Evolutionary conservation across 2,888 invertebrate species (phyloP).

Genomic region (Patella ulyssiponensis): DNA sequence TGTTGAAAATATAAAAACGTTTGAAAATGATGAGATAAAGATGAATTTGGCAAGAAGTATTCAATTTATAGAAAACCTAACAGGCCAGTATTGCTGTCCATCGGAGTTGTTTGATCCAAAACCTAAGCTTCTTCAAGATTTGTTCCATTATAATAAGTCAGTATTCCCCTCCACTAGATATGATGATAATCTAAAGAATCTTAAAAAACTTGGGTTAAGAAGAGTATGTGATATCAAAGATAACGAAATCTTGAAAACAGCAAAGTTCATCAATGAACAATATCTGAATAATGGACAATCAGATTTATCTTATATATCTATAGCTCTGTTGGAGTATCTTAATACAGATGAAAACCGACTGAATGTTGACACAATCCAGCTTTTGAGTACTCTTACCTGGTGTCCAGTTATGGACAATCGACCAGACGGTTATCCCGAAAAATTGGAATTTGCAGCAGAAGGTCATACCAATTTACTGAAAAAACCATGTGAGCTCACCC

Average conservation of each 20-base stretch:
- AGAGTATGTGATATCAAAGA: slow-evolving; percentile 41
- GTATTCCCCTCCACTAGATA: slow-evolving; percentile 46
- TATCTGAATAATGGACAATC: neutral
- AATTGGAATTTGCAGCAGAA: slow-evolving; percentile 28
- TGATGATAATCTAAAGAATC: slow-evolving; percentile 27
- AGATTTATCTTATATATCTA: neutral
- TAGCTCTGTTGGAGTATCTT: slow-evolving; percentile 4
- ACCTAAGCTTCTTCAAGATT: slow-evolving; percentile 36
- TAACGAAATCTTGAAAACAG: slow-evolving; percentile 42
- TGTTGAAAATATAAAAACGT: neutral
- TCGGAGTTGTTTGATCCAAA: slow-evolving; percentile 48
- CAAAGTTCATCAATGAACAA: slow-evolving; percentile 23
- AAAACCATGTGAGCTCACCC: slow-evolving; percentile 39
- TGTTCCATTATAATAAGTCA: slow-evolving; percentile 40
- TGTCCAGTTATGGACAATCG: slow-evolving; percentile 32
- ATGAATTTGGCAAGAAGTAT: slow-evolving; percentile 12
- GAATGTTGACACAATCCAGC: neutral
- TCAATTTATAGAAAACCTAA: slow-evolving; percentile 17
- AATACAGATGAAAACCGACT: neutral
- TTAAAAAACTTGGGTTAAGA: slow-evolving; percentile 50
- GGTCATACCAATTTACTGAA: slow-evolving; percentile 24
- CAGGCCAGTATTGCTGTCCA: slow-evolving; percentile 25
- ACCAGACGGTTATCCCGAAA: slow-evolving; percentile 35
- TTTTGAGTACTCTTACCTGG: slow-evolving; percentile 20
- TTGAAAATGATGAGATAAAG: neutral